Conservation (phyloP, 2,797 vertebrate species). For the Choloepus didactylus region DNA sequence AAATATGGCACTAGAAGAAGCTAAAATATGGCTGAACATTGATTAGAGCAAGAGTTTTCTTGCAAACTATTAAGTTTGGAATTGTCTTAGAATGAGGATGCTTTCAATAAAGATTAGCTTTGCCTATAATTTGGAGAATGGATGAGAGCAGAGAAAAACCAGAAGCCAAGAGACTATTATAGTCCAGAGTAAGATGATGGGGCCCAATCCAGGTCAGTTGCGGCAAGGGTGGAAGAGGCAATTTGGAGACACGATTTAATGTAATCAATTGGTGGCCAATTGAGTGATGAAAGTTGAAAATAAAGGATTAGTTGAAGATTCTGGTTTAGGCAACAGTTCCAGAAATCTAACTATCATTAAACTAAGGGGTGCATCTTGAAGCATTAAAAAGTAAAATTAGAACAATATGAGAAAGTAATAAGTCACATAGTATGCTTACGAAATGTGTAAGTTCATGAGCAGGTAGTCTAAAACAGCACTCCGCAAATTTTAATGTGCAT, state of each 20-base stretch:
- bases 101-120: not conserved
- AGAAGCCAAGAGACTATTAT: not conserved
- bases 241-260: not conserved
- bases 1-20: not conserved
- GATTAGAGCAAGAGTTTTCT: not conserved
- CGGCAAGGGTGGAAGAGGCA: not conserved
- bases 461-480: conserved; percentile 2
- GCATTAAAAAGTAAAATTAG: not conserved
- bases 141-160: not conserved
- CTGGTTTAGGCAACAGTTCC: not conserved
- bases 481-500: not conserved
- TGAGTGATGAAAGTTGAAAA: not conserved
- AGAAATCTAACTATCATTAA: not conserved
- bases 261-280: not conserved
- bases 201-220: accelerated
- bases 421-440: not conserved
- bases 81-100: not conserved
- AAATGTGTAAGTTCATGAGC: not conserved
- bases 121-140: not conserved
- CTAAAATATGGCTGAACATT: not conserved
- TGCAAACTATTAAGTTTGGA: not conserved
- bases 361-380: not conserved
- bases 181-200: not conserved
- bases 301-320: not conserved
- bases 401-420: not conserved